Conservation (phyloP, 2,113 vertebrate genomes). For the Fulmarus glacialis region DNA sequence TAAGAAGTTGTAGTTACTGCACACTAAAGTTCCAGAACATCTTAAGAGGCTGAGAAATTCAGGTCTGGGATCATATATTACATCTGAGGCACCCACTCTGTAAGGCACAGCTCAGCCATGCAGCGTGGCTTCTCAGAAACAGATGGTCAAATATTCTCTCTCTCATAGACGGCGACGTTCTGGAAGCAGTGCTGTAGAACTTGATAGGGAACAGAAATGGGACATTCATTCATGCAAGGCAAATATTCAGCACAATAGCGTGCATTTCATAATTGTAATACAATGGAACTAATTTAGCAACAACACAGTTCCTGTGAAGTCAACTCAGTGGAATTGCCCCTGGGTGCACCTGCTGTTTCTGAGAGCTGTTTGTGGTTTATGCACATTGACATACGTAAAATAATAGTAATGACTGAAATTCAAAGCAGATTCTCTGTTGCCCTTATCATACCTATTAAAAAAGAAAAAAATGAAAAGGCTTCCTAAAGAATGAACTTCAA, state of each 20-base stretch:
- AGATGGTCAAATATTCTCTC: background rate
- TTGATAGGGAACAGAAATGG: background rate
- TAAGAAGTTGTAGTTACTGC: background rate
- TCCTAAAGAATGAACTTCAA: constrained; percentile 3
- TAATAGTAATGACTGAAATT: background rate
- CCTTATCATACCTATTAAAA: background rate
- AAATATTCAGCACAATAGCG: background rate
- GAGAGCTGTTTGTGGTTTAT: background rate
- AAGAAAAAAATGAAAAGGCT: background rate
- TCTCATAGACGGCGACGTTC: background rate
- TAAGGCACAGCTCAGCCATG: background rate
- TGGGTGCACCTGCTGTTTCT: background rate
- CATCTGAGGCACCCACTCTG: background rate
- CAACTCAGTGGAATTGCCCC: background rate
- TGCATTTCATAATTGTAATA: background rate
- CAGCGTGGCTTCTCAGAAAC: background rate
- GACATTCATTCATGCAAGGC: background rate
- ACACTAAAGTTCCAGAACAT: background rate
- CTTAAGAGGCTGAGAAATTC: background rate
- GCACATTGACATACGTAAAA: background rate
- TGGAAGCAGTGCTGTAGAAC: background rate
- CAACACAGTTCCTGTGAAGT: background rate
- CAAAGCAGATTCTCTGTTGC: background rate
- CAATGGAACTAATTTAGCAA: background rate
- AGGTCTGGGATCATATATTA: background rate